Evolutionary conservation across 1,140 invertebrate species (phyloP), one percentile per base, ranked within the genome.

Genomic region (Homalodisca vitripennis): DNA sequence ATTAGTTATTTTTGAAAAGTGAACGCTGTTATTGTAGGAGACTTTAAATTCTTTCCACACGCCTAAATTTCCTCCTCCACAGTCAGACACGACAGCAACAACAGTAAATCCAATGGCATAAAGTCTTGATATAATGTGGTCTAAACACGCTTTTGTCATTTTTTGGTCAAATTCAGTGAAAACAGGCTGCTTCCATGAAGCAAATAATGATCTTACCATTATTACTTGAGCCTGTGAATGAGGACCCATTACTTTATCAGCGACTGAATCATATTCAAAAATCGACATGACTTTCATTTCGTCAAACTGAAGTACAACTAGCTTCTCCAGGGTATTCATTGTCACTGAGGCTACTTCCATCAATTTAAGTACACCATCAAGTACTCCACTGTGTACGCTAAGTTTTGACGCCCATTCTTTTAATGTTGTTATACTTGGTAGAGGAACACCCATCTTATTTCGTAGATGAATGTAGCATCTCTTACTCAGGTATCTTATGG

Each of bases 181-280:
- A 17, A 80, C 69, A 12, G 74, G 74, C 68, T 81, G 80, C 51
- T 78, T 77, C 79, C 79, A 80, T 46, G 72, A 69, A n/a, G 41
- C 60, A 70, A 75, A 77, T 20, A 80, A 68, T 57, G 77, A 75
- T 64, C 76, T 34, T 10, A 72, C 73, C 55, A 79, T 74, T 10
- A 66, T 1, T 0, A 66, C 29, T 26, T 66, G 64, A 46, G 20
- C 29, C 27, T 66, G 64, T 1, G 31, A 2, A 46, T 66, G 64
- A 24, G 64, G n/a, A 1, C 64, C 64, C 2, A 66, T 20, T 34
- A 66, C 22, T 74, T 79, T 32, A 62, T 79, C 78, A 48, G 71
- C 70, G 20, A 66, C 41, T 34, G 67, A 55, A 65, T 80, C 74
- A 72, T 79, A 80, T 71, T 80, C 77, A 14, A 76, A 77, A 2